Percentiles rank a stretch among this genome's conserved stretches.
phyloP scores from a whole-genome alignment of 2,888 invertebrate species.

The Rosalia funebris region DNA sequence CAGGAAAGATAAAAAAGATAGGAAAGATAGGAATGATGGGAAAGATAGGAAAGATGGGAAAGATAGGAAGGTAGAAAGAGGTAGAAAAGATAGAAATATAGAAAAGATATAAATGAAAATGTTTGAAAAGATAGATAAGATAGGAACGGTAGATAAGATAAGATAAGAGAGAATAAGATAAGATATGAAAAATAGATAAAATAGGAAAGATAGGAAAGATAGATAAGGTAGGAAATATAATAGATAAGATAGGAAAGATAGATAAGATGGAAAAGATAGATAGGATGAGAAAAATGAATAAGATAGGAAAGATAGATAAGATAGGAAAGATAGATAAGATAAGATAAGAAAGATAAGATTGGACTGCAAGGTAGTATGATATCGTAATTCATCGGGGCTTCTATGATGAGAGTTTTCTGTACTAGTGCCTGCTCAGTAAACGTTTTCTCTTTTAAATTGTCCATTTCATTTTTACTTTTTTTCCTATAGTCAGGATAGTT shows the following conservation, averaged over 20 bases:
- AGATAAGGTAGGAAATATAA: no score
- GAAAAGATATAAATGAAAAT: not conserved
- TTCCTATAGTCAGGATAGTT: no score
- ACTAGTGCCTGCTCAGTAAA: no score
- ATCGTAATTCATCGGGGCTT: no score
- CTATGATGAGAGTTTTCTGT: no score
- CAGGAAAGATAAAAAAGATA: not conserved
- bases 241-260: not conserved
- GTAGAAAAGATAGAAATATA: not conserved
- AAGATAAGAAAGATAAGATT: no score
- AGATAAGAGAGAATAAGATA: not conserved
- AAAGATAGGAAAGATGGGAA: not conserved
- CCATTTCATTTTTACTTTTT: no score
- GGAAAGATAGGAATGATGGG: not conserved
- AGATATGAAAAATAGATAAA: not conserved
- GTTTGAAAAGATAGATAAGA: not conserved
- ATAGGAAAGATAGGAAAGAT: not conserved
- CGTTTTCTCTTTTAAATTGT: no score
- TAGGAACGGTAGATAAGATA: not conserved
- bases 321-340: not conserved
- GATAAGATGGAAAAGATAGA: not conserved
- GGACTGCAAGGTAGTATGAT: no score
- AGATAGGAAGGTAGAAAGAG: not conserved
- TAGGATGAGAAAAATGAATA: not conserved
- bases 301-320: not conserved